Evolutionary conservation across 2,888 invertebrate species (phyloP), one percentile per base, ranked within the genome.

Genomic region (Piscicola geometra): DNA sequence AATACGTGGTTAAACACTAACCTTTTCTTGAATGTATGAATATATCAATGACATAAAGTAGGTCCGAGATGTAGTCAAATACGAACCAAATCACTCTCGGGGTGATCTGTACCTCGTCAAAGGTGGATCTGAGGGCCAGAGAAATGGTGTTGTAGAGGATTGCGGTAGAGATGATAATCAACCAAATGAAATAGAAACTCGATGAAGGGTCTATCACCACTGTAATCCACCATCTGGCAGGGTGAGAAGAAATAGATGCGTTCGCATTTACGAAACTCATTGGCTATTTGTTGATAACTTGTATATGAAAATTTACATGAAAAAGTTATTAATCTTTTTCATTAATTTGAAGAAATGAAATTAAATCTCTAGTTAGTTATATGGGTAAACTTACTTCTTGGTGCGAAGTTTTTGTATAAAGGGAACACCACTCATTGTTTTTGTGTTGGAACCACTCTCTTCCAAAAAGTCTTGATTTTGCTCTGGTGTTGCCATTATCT

Each of bases 121-220:
- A 97, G 2, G 94, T 93, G 0, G 92, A 90, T 75, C 96, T 89
- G 21, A 93, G 93, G 82, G 95, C 90, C 79, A 96, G 92, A 85
- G 96, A 92, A 73, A 94, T 89, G 81, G 93, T 88, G 86, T 97
- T 97, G 89, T 97, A 97, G 73, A 94, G 88, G 79, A 94, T 91
- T 50, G 94, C 92, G 82, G 92, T 82, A 0, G 93, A 92, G 69
- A 96, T 92, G 77, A 95, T 87, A 79, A 91, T 89, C 80, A 95
- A 88, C 95, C 95, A 96, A 90, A 93, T 88, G 80, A 94, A 94
- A 87, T 93, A 92, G 75, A 90, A 89, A 41, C 90, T 90, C 76
- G 90, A 88, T 0, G 93, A 90, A 2, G 93, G 91, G 85, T 94
- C 91, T 78, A 92, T 89, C 67, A 90, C 83, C 77, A 83, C 81